Conservation (phyloP, 2,888 invertebrate genomes). For the Macrosiphum euphorbiae region DNA sequence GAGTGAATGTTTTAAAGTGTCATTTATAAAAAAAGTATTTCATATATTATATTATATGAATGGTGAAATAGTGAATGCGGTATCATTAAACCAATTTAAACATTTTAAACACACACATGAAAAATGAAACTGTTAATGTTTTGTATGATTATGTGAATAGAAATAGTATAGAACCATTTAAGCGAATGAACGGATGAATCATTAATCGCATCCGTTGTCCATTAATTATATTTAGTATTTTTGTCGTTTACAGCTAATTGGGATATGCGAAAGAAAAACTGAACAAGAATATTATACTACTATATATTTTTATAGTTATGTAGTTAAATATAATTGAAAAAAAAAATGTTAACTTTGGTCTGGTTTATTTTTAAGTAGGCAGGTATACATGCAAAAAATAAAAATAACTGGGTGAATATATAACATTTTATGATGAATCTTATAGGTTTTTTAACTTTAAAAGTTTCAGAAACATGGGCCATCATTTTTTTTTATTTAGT, state of each 20-base stretch:
- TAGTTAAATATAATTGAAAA: neutral
- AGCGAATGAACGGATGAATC: neutral
- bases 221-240: conserved; percentile 18
- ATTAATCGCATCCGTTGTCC: conserved; percentile 35
- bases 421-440: neutral
- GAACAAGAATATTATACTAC: neutral
- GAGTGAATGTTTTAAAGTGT: neutral
- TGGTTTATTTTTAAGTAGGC: neutral
- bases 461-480: no score
- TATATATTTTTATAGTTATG: neutral
- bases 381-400: neutral
- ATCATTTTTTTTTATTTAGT: no score
- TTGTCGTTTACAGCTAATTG: neutral
- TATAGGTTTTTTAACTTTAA: neutral
- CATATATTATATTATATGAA: neutral
- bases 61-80: neutral
- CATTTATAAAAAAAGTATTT: neutral
- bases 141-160: neutral
- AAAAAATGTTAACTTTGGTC: neutral
- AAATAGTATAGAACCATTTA: neutral
- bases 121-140: neutral
- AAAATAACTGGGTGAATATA: neutral
- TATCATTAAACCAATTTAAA: neutral
- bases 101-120: neutral
- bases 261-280: neutral